Percentiles rank a stretch among this genome's conserved stretches.
phyloP scores from a whole-genome alignment of 2,797 vertebrate genomes.

The Sebastes cheni region DNA sequence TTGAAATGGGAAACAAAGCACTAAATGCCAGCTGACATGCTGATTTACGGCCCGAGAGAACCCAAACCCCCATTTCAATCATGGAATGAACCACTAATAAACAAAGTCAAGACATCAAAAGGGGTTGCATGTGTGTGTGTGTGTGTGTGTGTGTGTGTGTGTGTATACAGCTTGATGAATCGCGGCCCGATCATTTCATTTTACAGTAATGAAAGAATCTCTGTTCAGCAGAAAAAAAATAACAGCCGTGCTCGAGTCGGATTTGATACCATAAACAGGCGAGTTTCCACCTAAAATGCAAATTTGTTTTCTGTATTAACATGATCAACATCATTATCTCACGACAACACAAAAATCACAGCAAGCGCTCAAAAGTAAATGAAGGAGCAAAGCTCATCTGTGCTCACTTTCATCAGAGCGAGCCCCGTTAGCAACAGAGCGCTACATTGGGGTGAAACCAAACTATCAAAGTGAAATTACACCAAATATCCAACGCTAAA shows the following conservation, averaged over 20 bases:
- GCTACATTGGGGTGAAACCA: constrained; percentile 11
- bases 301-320: constrained; percentile 32
- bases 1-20: constrained; percentile 87
- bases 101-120: constrained; percentile 78
- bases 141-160: neutral
- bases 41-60: constrained; percentile 80
- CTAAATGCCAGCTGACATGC: constrained; percentile 82
- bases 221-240: constrained; percentile 38
- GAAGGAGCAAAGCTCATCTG: constrained; percentile 29
- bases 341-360: constrained; percentile 60
- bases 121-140: constrained; percentile 36
- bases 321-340: constrained; percentile 38
- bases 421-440: constrained; percentile 50
- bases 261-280: constrained; percentile 1
- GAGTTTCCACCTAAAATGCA: constrained; percentile 2
- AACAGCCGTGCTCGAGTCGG: neutral
- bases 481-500: constrained; percentile 62
- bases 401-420: constrained; percentile 37
- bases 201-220: constrained; percentile 60
- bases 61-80: constrained; percentile 83
- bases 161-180: constrained; percentile 69
- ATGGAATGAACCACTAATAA: constrained; percentile 84
- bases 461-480: constrained; percentile 48
- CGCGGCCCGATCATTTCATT: constrained; percentile 69
- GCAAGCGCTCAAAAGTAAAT: constrained; percentile 58